These are phyloP conservation scores for Phlogophora meticulosa DNA, from an alignment of 2,888 invertebrate genomes.

Conservation along the genomic window DNA sequence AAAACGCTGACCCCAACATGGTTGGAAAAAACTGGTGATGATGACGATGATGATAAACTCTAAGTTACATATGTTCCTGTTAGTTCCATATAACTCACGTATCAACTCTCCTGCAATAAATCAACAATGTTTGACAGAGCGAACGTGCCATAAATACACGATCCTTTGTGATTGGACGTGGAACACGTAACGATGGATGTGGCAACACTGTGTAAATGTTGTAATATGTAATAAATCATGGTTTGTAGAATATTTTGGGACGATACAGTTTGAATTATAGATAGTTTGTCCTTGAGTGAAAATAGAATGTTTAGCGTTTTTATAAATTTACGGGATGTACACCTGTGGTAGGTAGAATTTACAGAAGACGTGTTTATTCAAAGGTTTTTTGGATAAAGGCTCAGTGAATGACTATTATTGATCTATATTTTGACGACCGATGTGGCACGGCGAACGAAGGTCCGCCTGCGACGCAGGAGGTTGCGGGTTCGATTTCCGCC, in stretches of 20 bases:
- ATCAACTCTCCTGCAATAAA: slow-evolving; percentile 59
- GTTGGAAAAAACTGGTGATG: too few species aligned
- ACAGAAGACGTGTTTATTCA: not conserved
- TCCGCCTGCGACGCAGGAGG: too few species aligned
- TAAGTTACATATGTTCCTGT: slow-evolving; percentile 13
- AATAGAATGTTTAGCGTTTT: not conserved
- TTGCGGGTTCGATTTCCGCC: too few species aligned
- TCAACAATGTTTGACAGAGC: slow-evolving; percentile 65
- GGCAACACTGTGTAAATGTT: slow-evolving; percentile 33
- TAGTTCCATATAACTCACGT: slow-evolving; percentile 46
- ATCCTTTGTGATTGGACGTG: slow-evolving; percentile 60
- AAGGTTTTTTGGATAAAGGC: not conserved
- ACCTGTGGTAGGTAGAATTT: not conserved
- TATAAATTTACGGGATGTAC: not conserved
- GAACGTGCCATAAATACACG: slow-evolving; percentile 64
- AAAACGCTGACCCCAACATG: too few species aligned
- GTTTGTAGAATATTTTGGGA: slow-evolving; percentile 21
- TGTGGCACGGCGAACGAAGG: too few species aligned
- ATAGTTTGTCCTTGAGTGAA: not conserved
- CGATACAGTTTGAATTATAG: slow-evolving; percentile 2
- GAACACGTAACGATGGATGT: slow-evolving; percentile 44
- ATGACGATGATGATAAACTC: not conserved
- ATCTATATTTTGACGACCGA: too few species aligned
- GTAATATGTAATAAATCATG: slow-evolving; percentile 44
- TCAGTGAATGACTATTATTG: not conserved